Conservation (phyloP, 2,888 invertebrate genomes). For the Macropis europaea region DNA sequence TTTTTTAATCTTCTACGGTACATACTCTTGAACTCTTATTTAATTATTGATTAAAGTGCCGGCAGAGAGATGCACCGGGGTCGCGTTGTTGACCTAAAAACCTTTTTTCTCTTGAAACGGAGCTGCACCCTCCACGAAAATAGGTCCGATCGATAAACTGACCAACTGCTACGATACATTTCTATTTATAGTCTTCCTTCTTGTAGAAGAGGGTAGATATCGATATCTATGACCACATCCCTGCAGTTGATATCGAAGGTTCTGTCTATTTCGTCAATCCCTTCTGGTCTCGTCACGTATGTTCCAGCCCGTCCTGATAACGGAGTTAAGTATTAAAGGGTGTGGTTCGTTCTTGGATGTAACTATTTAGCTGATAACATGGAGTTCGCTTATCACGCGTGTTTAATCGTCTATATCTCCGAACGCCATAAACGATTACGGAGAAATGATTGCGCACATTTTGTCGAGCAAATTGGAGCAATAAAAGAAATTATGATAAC, state of each 20-base stretch:
- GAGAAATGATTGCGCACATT: background rate
- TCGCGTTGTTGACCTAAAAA: conserved; percentile 14
- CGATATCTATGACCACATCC: conserved; percentile 1
- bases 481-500: background rate
- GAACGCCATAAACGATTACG: background rate
- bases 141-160: conserved; percentile 34
- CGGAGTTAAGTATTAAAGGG: conserved; percentile 6
- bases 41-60: too few relatives aligned
- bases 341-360: conserved; percentile 19
- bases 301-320: conserved; percentile 25
- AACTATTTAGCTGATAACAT: conserved; percentile 5
- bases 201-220: background rate
- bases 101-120: background rate
- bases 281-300: conserved; percentile 11
- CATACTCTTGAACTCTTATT: too few relatives aligned
- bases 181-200: conserved; percentile 25
- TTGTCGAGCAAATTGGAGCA: background rate
- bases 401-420: background rate
- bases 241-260: conserved; percentile 27
- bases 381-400: background rate
- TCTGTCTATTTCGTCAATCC: conserved; percentile 18
- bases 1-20: too few relatives aligned
- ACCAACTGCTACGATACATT: conserved; percentile 14
- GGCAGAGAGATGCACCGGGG: too few relatives aligned
- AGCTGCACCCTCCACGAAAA: conserved; percentile 12